Base-by-base conservation (phyloP, 2,797 vertebrate genomes). In the Callimico goeldii region DNA sequence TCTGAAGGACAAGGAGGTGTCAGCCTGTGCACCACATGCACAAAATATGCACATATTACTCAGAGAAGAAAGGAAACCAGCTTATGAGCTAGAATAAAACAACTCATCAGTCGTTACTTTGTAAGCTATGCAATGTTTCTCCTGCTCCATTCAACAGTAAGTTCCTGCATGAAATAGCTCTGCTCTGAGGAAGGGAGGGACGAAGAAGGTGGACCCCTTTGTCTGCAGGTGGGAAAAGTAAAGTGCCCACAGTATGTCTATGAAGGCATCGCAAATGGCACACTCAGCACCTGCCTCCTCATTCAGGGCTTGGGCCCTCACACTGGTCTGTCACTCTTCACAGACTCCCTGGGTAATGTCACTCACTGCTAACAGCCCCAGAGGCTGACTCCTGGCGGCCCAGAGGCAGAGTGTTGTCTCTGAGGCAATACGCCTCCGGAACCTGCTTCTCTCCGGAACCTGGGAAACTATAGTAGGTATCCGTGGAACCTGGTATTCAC, bases 281-380 rank as follows among this genome's bases (percentile, higher is more conserved):
- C 2, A 76, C 48, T 93, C 76, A 55, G 83, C 83, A 81, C 64
- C 70, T 48, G 91, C 36, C 43, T 92, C 86, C 91, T n/a, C 11
- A 90, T 46, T 70, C 75, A 33, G 52, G 77, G 73, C 48, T 77
- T 57, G 73, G 48, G 67, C 17, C 86, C 57, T 70, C 82, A 41
- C 0, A 2, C 48, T n/a, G 77, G 61, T 5, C 84, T 97, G 97
- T 91, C 95, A 86, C 41, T 96, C 72, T 92, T 82, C 48, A 80
- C 30, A 92, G 82, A 24, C 30, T 93, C 80, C 93, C 93, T 80
- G 67, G 96, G 95, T 81, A 85, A 90, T 86, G 91, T 88, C 96
- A 90, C 84, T 95, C 92, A 95, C 64, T 92, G 85, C 91, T 88
- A 83, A 94, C 84, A 41, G 75, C 86, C 90, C 97, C 72, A 33